Base-by-base conservation (phyloP, 2,888 invertebrate species). In the Mythimna loreyi region DNA sequence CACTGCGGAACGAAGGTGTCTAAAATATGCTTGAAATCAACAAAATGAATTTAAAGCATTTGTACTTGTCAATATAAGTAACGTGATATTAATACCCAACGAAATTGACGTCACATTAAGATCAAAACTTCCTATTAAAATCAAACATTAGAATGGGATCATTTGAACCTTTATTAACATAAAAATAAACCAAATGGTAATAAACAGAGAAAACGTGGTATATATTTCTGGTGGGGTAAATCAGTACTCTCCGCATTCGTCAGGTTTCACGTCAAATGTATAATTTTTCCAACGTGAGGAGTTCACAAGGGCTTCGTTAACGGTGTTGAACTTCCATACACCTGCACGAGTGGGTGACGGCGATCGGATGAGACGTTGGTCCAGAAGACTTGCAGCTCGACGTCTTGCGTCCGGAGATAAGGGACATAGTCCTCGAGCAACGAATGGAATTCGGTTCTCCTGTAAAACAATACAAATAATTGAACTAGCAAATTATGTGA, bases 291-390 rank as follows among this genome's bases (percentile, higher is more conserved):
- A 94, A 50, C 84, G 89, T 3, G 91, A 87, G 11, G 94, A 92
- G 73, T 92, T 90, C 47, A 94, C 91, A n/a, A 93, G 76, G 6
- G 90, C 86, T 83, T 94, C 94, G 69, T 93, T 94, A 59, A 95
- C 89, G 13, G 95, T 95, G 68, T 95, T 95, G 78, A 93, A 95
- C 86, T 95, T 95, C 94, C 95, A 94, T 28, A 85, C 70, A 19
- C 85, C 80, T 25, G 86, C 76, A 30, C 84, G 88, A 21, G 88
- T 83, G 6, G 91, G 89, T 3, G 90, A 88, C 3, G 92, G 90
- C 0, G 92, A 90, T 47, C 89, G 81, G 1, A 91, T 77, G 30
- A 85, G 82, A 19, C 92, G 88, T 60, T 93, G 88, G 64, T 92
- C 93, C 62, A 92, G 61, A 16, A 94, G 86, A 75, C 93, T 94